Percentiles rank a stretch among this genome's conserved stretches.
Evolutionary conservation across 2,113 vertebrate genomes (phyloP).

Genomic region (Piprites chloris): DNA sequence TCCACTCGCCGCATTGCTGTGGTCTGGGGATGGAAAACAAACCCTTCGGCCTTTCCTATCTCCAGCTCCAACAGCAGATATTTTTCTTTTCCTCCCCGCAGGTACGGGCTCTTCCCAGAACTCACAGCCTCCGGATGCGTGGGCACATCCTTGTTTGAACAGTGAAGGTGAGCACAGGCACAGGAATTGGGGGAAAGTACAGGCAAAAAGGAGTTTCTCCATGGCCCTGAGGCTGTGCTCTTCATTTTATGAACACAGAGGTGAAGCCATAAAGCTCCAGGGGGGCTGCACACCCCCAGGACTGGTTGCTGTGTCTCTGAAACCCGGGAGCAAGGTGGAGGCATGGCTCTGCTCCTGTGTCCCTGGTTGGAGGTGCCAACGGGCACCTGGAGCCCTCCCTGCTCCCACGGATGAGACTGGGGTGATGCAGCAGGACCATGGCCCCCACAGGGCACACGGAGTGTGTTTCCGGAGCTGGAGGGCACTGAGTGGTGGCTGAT

Average conservation of each 20-base stretch:
- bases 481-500: fast-evolving
- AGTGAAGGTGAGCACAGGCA: neutral
- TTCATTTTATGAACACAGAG: fast-evolving
- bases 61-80: fast-evolving
- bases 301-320: fast-evolving
- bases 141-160: neutral
- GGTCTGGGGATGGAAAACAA: neutral
- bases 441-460: neutral
- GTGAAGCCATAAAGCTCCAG: fast-evolving
- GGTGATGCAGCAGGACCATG: fast-evolving
- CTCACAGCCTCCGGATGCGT: neutral
- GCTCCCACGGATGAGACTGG: fast-evolving
- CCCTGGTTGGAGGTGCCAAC: neutral
- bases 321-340: neutral
- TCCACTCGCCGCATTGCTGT: neutral
- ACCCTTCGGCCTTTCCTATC: neutral
- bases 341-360: neutral
- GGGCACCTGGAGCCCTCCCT: fast-evolving
- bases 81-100: neutral
- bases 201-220: neutral
- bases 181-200: neutral
- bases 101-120: neutral
- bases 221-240: fast-evolving
- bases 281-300: neutral
- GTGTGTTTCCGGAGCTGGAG: neutral